Conservation (phyloP, 2,888 invertebrate species). For the Strigamia transsilvanica region DNA sequence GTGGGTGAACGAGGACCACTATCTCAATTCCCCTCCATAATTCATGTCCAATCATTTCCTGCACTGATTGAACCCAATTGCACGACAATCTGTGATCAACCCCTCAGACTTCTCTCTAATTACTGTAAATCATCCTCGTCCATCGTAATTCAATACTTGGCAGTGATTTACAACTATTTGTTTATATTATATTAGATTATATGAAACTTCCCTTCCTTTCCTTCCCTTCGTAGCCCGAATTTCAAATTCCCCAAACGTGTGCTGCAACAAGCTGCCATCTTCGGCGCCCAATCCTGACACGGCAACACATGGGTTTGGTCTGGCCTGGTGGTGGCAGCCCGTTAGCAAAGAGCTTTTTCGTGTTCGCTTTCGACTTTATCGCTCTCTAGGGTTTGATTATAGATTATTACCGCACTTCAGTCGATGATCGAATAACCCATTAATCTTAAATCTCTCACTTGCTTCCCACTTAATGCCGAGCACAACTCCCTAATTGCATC, state of each 20-base stretch:
- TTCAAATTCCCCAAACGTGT: slow-evolving; percentile 15
- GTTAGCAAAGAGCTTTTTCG: neutral
- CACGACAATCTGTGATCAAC: neutral
- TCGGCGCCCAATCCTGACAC: neutral
- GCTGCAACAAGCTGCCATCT: slow-evolving; percentile 20
- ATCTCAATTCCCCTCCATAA: neutral
- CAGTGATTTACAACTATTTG: neutral
- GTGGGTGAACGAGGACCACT: no score
- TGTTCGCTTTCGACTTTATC: neutral
- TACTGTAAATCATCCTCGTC: neutral
- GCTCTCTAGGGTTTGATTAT: slow-evolving; percentile 21
- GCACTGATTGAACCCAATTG: slow-evolving; percentile 9
- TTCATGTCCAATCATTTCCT: slow-evolving; percentile 21
- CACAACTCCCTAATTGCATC: neutral
- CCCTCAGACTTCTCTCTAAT: no score
- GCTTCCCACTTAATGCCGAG: neutral
- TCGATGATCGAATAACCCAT: slow-evolving; percentile 20
- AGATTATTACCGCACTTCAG: slow-evolving; percentile 8
- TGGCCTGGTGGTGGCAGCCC: neutral
- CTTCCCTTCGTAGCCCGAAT: neutral
- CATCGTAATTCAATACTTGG: neutral
- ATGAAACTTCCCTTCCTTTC: neutral
- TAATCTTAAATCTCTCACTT: neutral
- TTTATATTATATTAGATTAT: neutral
- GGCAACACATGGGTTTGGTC: neutral